Base-by-base conservation (phyloP, 2,797 vertebrate species). In the Hydrolagus colliei region DNA sequence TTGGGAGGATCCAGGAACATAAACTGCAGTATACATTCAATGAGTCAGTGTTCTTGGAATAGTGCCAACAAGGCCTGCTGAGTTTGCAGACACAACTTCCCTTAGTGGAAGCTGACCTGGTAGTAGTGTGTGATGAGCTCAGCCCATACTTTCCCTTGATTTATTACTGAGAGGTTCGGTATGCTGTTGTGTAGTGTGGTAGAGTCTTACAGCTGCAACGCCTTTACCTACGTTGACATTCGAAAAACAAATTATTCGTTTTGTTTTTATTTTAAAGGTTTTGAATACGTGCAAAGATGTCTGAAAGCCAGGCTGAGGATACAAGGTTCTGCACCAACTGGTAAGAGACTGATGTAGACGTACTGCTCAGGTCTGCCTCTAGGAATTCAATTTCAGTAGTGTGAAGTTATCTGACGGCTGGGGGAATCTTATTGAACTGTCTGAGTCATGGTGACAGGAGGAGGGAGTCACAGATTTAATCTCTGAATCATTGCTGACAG, bases 311-410 rank as follows among this genome's bases (percentile, higher is more conserved):
- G 35, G 90, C 88, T 63, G 91, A 88, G 86, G 91, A 92, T 80
- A 90, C 91, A 16, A 89, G 74, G 82, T 89, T 93, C 52, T 95
- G 94, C 82, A 91, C 90, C 59, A 94, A 95, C 87, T 95, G 94
- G 94, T 95, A 88, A 93, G 92, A 88, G 87, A 77, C 10, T 84
- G 86, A 87, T 78, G 67, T 20, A 13, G 32, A 13, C 16, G 11
- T n/a, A 68, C 35, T 82, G 2, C 63, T 68, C 22, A 68, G 18
- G 14, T 67, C 9, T 35, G 27, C 41, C 8, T 82, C 35, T 35
- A 35, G 67, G 18, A 3, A 80, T 61, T 63, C 32, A 22, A 6
- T 80, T 35, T 67, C 41, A 14, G 27, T 14, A 32, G 22, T 12
- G 8, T 80, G 22, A 63, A 32, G 32, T 11, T 82, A 14, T 4